Conservation (phyloP, 1,140 invertebrate genomes). For the Gryllus bimaculatus region DNA sequence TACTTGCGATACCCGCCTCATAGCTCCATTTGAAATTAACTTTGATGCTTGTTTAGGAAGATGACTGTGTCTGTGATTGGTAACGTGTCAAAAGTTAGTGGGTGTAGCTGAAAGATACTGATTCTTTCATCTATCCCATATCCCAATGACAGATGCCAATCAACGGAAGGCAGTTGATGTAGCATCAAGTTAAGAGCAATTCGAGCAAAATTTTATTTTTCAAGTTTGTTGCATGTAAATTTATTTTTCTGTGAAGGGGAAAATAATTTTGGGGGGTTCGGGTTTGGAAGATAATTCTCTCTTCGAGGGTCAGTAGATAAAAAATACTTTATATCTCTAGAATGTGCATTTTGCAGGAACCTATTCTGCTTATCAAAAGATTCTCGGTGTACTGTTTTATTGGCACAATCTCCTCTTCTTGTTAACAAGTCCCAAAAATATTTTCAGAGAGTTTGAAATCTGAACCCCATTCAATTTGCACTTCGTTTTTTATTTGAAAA, state of each 20-base stretch:
- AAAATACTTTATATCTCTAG: constrained; percentile 6
- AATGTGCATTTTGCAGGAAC: constrained; percentile 20
- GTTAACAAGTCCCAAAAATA: neutral
- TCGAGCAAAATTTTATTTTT: constrained; percentile 17
- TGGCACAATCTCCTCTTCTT: constrained; percentile 6
- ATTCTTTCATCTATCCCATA: neutral
- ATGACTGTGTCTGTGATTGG: constrained; percentile 22
- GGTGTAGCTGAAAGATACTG: neutral
- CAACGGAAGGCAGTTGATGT: constrained; percentile 20
- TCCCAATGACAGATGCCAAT: constrained; percentile 11
- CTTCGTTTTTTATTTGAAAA: neutral
- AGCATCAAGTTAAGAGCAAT: constrained; percentile 21
- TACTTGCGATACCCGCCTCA: constrained; percentile 37
- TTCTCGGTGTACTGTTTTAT: constrained; percentile 15
- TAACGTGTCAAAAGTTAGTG: neutral
- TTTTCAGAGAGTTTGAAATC: neutral
- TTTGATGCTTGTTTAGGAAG: constrained; percentile 7
- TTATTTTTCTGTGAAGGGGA: constrained; percentile 5
- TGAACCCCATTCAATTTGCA: constrained; percentile 1
- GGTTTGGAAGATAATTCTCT: neutral
- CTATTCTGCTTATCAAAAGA: constrained; percentile 18
- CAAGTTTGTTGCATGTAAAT: constrained; percentile 18
- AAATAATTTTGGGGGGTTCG: neutral
- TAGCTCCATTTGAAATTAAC: constrained; percentile 13
- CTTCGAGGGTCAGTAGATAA: neutral